Conservation (phyloP, 2,113 vertebrate genomes). For the Peromyscus californicus region DNA sequence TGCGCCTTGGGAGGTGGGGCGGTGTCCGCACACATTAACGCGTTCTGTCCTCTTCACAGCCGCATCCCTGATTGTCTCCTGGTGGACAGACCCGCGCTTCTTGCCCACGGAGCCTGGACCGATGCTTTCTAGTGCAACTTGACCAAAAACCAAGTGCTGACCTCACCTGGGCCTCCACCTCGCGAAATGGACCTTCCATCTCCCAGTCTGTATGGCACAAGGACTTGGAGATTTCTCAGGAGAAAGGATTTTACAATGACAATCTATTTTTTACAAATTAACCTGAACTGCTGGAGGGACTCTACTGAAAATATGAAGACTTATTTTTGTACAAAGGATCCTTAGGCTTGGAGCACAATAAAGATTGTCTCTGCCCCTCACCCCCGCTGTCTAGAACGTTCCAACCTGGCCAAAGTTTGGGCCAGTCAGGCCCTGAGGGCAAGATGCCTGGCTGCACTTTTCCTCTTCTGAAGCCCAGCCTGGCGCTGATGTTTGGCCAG, state of each 20-base stretch:
- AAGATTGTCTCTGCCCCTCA: background rate
- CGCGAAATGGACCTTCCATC: background rate
- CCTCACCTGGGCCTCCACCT: background rate
- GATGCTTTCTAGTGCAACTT: background rate
- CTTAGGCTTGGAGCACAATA: conserved; percentile 70
- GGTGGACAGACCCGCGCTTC: background rate
- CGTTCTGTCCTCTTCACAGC: background rate
- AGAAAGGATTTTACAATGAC: conserved; percentile 73
- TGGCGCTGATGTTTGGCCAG: background rate
- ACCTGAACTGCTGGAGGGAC: conserved; percentile 81
- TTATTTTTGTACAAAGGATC: conserved; percentile 93
- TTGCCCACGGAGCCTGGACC: background rate
- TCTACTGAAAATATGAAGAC: conserved; percentile 88
- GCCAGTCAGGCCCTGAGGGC: background rate
- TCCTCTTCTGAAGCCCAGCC: background rate
- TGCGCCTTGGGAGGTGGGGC: background rate
- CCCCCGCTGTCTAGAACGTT: background rate
- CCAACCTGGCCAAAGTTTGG: background rate
- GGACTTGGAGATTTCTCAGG: conserved; percentile 76
- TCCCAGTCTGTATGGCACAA: conserved; percentile 26
- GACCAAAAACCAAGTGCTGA: background rate
- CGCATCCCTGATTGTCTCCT: background rate
- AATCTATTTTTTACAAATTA: conserved; percentile 79
- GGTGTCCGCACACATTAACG: background rate
- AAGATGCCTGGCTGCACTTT: background rate